Percentiles rank a stretch among this genome's conserved stretches.
Evolutionary conservation across 2,888 invertebrate genomes (phyloP).

Genomic region (Hybos culiciformis): DNA sequence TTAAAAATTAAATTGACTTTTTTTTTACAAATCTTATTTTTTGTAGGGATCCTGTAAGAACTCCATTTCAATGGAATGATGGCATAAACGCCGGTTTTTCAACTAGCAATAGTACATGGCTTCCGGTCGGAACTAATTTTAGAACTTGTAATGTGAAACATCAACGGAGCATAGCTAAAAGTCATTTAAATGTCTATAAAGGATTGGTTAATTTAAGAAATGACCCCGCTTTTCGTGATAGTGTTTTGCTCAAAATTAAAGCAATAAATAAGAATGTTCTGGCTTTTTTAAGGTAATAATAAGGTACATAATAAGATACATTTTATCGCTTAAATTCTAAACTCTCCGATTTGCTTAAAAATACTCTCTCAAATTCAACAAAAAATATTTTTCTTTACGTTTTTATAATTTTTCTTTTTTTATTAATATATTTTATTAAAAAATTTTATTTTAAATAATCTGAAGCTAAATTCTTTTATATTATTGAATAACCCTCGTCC

Average conservation of each 20-base stretch:
- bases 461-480: too few species aligned
- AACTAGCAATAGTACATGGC: slow-evolving; percentile 27
- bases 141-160: slow-evolving; percentile 41
- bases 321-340: too few species aligned
- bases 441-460: too few species aligned
- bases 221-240: slow-evolving; percentile 38
- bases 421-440: too few species aligned
- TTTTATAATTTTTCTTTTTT: background rate
- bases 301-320: too few species aligned
- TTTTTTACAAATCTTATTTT: too few species aligned
- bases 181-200: slow-evolving; percentile 47
- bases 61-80: slow-evolving; percentile 49
- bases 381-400: too few species aligned
- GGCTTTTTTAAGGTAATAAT: slow-evolving; percentile 30
- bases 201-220: slow-evolving; percentile 37
- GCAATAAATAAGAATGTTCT: slow-evolving; percentile 37
- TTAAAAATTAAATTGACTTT: too few species aligned
- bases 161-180: slow-evolving; percentile 34
- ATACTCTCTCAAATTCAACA: too few species aligned
- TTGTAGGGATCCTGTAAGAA: slow-evolving; percentile 48
- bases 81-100: slow-evolving; percentile 31
- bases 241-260: slow-evolving; percentile 36
- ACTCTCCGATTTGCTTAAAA: too few species aligned
- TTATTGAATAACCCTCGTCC: too few species aligned
- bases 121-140: slow-evolving; percentile 42